These are phyloP conservation scores for Pachliopta kotzebuea DNA, from an alignment of 2,888 invertebrate species.

Conservation along the genomic window DNA sequence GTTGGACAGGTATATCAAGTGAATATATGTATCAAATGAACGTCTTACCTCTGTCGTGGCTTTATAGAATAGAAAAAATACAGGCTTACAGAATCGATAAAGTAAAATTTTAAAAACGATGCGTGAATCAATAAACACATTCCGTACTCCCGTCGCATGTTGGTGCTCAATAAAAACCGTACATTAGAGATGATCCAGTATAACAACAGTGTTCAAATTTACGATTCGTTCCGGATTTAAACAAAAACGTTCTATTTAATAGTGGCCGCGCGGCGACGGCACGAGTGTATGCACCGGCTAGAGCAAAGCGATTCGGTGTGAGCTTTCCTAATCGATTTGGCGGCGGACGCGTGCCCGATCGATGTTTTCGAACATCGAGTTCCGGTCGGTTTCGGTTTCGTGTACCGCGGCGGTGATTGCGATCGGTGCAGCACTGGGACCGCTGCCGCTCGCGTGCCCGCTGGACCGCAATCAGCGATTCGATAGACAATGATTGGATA, in stretches of 20 bases:
- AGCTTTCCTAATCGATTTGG: slow-evolving; percentile 68
- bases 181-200: slow-evolving; percentile 65
- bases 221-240: slow-evolving; percentile 75
- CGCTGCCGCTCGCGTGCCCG: slow-evolving; percentile 59
- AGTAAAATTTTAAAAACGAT: slow-evolving; percentile 47
- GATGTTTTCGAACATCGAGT: slow-evolving; percentile 45
- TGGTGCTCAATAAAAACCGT: slow-evolving; percentile 63
- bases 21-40: too few species aligned
- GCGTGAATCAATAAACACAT: slow-evolving; percentile 73
- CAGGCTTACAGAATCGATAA: slow-evolving; percentile 57
- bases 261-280: slow-evolving; percentile 61
- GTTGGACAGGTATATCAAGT: too few species aligned
- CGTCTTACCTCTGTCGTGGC: too few species aligned
- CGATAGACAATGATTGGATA: slow-evolving; percentile 49
- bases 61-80: too few species aligned
- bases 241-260: slow-evolving; percentile 78
- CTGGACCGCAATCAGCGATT: slow-evolving; percentile 62
- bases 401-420: slow-evolving; percentile 51
- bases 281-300: slow-evolving; percentile 48
- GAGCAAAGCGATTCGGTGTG: slow-evolving; percentile 38
- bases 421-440: slow-evolving; percentile 44
- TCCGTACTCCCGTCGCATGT: slow-evolving; percentile 72
- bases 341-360: slow-evolving; percentile 67
- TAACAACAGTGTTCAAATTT: slow-evolving; percentile 78
- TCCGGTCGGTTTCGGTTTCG: slow-evolving; percentile 58